Percentiles rank a stretch among this genome's conserved stretches.
phyloP scores from a whole-genome alignment of 2,888 invertebrate genomes.

The Antheraea yamamai region DNA sequence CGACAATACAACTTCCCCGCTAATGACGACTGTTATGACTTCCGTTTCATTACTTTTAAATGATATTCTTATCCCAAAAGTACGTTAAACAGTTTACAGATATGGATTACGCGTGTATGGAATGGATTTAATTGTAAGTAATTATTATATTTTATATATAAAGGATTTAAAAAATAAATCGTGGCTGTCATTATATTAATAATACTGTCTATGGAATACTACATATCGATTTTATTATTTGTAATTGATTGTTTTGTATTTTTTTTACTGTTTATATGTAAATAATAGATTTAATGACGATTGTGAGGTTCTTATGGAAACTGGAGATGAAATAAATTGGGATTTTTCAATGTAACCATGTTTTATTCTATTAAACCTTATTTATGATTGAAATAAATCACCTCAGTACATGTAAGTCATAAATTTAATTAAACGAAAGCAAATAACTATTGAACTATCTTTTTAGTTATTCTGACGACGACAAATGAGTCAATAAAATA shows the following conservation, averaged over 20 bases:
- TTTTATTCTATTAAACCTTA: too few relatives aligned
- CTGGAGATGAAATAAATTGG: constrained; percentile 30
- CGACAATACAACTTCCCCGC: too few relatives aligned
- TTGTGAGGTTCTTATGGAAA: constrained; percentile 35
- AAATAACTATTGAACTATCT: too few relatives aligned
- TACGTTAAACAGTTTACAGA: background rate
- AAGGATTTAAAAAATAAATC: background rate
- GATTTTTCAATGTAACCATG: background rate
- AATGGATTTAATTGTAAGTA: background rate
- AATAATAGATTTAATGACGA: constrained; percentile 25
- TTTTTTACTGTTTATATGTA: background rate
- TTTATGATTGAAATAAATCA: too few relatives aligned
- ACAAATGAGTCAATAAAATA: too few relatives aligned
- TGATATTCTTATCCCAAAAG: background rate
- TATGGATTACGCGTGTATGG: background rate
- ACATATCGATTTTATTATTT: constrained; percentile 6
- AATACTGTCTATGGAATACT: background rate
- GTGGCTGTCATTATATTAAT: constrained; percentile 8
- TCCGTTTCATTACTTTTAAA: too few relatives aligned
- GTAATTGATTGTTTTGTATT: background rate
- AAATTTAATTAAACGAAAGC: too few relatives aligned
- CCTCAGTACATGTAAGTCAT: too few relatives aligned
- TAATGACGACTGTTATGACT: too few relatives aligned
- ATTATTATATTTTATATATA: background rate
- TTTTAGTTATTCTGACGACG: too few relatives aligned